These are phyloP conservation scores for Lepus americanus DNA, from an alignment of 2,113 vertebrate species.

Conservation along the genomic window DNA sequence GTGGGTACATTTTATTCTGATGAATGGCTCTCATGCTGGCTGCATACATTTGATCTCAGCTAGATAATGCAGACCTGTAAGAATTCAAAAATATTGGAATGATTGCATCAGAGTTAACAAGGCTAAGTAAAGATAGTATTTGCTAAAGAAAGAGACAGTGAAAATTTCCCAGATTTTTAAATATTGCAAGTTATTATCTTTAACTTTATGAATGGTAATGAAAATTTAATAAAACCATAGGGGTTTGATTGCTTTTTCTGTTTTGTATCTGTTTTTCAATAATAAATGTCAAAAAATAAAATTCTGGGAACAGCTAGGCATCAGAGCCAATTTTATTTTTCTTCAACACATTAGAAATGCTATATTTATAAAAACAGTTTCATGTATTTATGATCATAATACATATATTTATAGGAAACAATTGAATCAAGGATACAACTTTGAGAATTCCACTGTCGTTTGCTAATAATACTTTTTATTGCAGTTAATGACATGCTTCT, in stretches of 20 bases:
- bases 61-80: background rate
- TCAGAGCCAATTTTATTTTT: background rate
- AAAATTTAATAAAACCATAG: background rate
- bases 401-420: background rate
- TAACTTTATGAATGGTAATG: background rate
- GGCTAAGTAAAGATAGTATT: background rate
- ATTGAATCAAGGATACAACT: background rate
- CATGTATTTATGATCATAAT: background rate
- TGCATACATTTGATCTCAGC: background rate
- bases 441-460: background rate
- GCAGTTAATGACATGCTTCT: background rate
- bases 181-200: background rate
- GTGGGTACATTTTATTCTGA: background rate
- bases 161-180: slow-evolving; percentile 3
- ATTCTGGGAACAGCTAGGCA: background rate
- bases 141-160: background rate
- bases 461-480: background rate
- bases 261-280: background rate
- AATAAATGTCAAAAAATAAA: background rate
- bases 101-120: background rate
- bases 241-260: background rate
- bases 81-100: background rate
- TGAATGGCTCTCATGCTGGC: background rate
- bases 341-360: background rate
- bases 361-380: background rate